Base-by-base conservation (phyloP, 2,797 vertebrate species). In the Cottoperca gobio region DNA sequence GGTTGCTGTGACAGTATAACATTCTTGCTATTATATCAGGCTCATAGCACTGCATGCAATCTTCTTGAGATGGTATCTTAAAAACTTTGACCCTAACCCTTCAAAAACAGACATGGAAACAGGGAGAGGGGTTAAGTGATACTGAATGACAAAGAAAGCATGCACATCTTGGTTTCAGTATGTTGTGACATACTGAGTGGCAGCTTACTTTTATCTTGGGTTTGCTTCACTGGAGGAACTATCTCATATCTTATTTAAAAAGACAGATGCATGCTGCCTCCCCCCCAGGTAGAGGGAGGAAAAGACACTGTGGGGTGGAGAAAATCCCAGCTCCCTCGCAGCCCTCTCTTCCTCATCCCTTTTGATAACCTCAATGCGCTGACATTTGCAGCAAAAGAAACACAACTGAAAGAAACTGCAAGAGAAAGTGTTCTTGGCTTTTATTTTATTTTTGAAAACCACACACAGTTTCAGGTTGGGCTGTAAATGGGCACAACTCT, bases 291-390 rank as follows among this genome's bases (percentile, higher is more conserved):
- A 64, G 70, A 57, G n/a, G 55, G 55, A 72, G 72, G 43, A 77
- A 70, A 55, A 76, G 19, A 63, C 63, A 70, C 63, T 16, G 54
- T 70, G 63, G 59, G 52, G 21, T 58, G 23, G 71, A 83, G 80
- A 91, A 88, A 80, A 76, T 72, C 82, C 86, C 53, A 72, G 64
- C 83, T 49, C 67, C n/a, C n/a, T n/a, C n/a, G 86, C 83, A 76
- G 76, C 39, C 86, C 78, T 79, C 88, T 89, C 86, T 83, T 76
- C 42, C 11, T 17, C 24, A 43, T 73, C 53, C 6, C 69, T 31
- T 7, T 31, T 31, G 31, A n/a, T n/a, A n/a, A n/a, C n/a, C n/a
- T n/a, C n/a, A n/a, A n/a, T n/a, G n/a, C n/a, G n/a, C n/a, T n/a
- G 3, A 52, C n/a, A 45, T 37, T 28, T 58, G n/a, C 57, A 39